Evolutionary conservation across 1,140 invertebrate genomes (phyloP), one percentile per base, ranked within the genome.

Genomic region (Chironomus striatipennis): DNA sequence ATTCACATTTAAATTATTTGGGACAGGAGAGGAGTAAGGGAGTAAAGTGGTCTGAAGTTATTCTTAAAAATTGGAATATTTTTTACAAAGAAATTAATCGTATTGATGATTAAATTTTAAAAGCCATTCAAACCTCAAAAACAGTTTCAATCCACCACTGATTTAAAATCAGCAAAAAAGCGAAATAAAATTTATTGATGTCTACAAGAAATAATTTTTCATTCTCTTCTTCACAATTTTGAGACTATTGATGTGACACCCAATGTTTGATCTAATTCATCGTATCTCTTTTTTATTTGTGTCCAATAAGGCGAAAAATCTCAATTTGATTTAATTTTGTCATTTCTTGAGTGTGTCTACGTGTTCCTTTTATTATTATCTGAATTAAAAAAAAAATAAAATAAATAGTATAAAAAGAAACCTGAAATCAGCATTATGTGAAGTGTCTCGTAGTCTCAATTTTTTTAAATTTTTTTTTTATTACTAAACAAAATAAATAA

Each of bases 351-450:
- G 8, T 57, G 5, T 10, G 12, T 34, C 24, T 34, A 34, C 24
- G 24, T 34, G 24, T 34, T 34, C 24, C 24, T 34, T 34, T 34
- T 34, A 34, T 34, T 34, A 34, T 34, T 34, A 34, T 34, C 24
- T 34, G 24, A 34, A 34, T 34, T 34, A 34, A 34, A 34, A n/a
- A 9, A 47, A 43, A 47, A 47, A 47, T 15, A 47, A 15, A 47
- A 47, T 47, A 15, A 47, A 15, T 47, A 47, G 15, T 12, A 47
- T 57, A 57, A 47, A 47, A 1, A 10, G 7, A 57, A 57, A 57
- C 47, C 47, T 57, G 47, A 57, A 57, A 57, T 57, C n/a, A n/a
- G n/a, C 47, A 57, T 57, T 57, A 57, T n/a, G 47, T 57, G n/a
- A 57, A 57, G 47, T n/a, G 47, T 57, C 12, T 57, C 4, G 47